Evolutionary conservation across 2,797 vertebrate genomes (phyloP), one percentile per base, ranked within the genome.

Genomic region (Cyclura pinguis): DNA sequence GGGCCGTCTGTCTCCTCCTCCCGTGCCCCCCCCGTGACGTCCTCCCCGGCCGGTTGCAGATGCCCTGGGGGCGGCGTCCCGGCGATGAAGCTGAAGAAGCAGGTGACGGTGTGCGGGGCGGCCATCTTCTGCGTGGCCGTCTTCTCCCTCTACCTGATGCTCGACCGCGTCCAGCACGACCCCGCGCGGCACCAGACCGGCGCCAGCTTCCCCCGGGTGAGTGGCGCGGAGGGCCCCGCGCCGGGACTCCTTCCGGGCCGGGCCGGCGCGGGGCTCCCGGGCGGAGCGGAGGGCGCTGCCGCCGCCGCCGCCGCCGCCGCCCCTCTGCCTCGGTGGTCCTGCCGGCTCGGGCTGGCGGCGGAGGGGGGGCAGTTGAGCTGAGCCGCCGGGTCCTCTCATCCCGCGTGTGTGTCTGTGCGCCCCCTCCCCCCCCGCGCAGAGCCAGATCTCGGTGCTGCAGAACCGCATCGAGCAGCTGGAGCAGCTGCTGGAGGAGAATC

Each of bases 121-220:
- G 99, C 98, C 93, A 98, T 99, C 97, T 99, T 99, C 97, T 99
- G 99, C 84, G 99, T 99, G 97, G 99, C 99, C 0, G 99, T 99
- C 86, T 99, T 99, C 97, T 99, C 99, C 0, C 98, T 99, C 80
- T 99, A 99, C 97, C 96, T 99, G 95, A 99, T 99, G 99, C 96
- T 99, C 97, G 99, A 99, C 96, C 97, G 98, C 86, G 99, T 99
- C 95, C 99, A 99, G 92, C 99, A 98, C 20, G 99, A 99, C 91
- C 99, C 99, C 47, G 87, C 97, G 20, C 97, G 98, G 80, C 97
- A 98, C 95, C 99, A 99, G 97, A 98, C 92, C 0, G 78, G 84
- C 62, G 98, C 98, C 88, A 99, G 99, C 97, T 99, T 99, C 96
- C 99, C 99, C 91, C 97, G 99, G 98, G 99, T 99, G 97, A 98